phyloP scores from a whole-genome alignment of 2,888 invertebrate species.

The Conomelus anceps region DNA sequence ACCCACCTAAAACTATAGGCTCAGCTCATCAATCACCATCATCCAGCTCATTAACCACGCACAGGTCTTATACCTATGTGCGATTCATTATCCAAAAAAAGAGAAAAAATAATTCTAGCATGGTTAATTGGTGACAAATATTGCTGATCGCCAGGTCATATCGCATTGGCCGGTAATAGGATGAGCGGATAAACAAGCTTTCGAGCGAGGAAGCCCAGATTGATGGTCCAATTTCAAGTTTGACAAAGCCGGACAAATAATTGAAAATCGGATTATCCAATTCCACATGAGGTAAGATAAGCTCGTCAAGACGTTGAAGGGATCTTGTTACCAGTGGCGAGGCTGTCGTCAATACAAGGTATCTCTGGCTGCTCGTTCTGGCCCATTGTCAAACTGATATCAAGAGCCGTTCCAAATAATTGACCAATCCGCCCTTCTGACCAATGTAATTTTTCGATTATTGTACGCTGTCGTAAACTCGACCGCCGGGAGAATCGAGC shows the following conservation, averaged over 20 bases:
- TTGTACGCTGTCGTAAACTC: background rate
- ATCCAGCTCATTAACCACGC: no score
- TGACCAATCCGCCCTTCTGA: background rate
- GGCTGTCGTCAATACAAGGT: background rate
- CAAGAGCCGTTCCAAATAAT: background rate
- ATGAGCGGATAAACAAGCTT: background rate
- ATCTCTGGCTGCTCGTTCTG: background rate
- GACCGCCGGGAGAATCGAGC: background rate
- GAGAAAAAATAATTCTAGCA: no score
- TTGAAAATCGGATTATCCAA: slow-evolving; percentile 8
- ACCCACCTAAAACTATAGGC: no score
- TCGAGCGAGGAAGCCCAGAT: background rate
- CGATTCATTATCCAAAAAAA: no score
- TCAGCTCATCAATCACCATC: no score
- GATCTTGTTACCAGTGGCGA: background rate
- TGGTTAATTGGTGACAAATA: background rate
- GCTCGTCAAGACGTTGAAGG: background rate
- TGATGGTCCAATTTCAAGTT: background rate
- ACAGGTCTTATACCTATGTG: no score
- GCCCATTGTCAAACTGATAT: background rate
- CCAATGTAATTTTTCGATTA: background rate
- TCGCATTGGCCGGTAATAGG: background rate
- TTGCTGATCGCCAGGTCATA: background rate
- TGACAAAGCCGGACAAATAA: slow-evolving; percentile 7
- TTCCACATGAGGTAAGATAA: slow-evolving; percentile 4